phyloP scores from a whole-genome alignment of 2,797 vertebrate genomes.

The Tragopan temminckii region DNA sequence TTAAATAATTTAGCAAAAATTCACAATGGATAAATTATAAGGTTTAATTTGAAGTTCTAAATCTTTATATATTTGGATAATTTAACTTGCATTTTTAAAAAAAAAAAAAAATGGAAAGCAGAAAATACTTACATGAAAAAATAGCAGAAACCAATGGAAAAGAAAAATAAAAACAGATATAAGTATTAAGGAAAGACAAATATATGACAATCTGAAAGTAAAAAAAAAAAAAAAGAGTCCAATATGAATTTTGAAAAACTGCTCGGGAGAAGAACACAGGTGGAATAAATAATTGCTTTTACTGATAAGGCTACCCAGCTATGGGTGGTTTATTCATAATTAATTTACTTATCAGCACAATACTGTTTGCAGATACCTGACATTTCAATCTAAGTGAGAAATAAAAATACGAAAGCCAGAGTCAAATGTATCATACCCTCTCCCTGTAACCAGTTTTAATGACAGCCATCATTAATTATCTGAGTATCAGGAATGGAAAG shows the following conservation, averaged over 20 bases:
- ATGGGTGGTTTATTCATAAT: background rate
- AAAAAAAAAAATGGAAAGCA: slow-evolving; percentile 24
- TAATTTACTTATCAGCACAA: slow-evolving; percentile 27
- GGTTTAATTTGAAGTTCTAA: background rate
- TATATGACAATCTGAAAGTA: background rate
- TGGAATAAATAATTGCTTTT: slow-evolving; percentile 16
- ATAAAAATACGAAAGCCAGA: background rate
- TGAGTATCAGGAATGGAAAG: background rate
- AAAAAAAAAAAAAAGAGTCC: background rate
- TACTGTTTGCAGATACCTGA: background rate
- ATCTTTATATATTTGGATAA: slow-evolving; percentile 15
- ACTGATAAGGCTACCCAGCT: background rate
- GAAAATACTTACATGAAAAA: slow-evolving; percentile 12
- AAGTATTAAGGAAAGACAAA: slow-evolving; percentile 39
- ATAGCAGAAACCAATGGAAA: slow-evolving; percentile 18
- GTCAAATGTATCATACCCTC: background rate
- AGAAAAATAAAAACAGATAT: background rate
- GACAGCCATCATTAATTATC: background rate
- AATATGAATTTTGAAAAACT: slow-evolving; percentile 1
- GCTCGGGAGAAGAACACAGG: background rate
- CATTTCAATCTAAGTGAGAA: slow-evolving; percentile 9
- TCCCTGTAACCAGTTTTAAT: background rate
- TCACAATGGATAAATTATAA: background rate
- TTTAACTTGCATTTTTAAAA: background rate
- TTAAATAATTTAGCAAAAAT: background rate